A percentile compares a stretch with the other conserved stretches of the same genome.
Conservation (phyloP, 2,888 invertebrate species). For the Leucophora obtusa region DNA sequence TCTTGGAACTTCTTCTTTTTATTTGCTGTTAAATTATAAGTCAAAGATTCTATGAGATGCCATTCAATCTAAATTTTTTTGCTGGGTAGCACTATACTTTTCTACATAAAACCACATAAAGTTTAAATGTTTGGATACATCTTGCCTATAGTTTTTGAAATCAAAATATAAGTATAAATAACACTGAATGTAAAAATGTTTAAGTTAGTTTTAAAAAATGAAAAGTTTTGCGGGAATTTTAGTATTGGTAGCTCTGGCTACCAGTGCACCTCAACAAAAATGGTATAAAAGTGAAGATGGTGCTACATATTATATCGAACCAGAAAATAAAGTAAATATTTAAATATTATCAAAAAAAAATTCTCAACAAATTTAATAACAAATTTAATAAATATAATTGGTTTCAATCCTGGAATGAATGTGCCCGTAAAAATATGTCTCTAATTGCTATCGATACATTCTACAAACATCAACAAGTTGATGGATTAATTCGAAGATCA, state of each 20-base stretch:
- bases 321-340: slow-evolving; percentile 6
- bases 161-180: no score
- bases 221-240: neutral
- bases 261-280: neutral
- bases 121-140: no score
- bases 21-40: no score
- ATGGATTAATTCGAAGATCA: slow-evolving; percentile 6
- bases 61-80: no score
- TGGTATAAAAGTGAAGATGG: slow-evolving; percentile 26
- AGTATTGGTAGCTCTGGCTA: neutral
- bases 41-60: no score
- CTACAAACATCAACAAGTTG: slow-evolving; percentile 27
- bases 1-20: no score
- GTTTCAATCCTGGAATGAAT: slow-evolving; percentile 38
- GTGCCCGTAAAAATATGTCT: slow-evolving; percentile 34
- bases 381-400: slow-evolving; percentile 26
- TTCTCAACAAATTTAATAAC: neutral
- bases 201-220: no score
- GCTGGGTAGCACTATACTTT: no score
- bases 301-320: slow-evolving; percentile 5
- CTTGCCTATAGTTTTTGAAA: no score
- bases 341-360: neutral
- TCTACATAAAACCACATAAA: no score
- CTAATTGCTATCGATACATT: slow-evolving; percentile 17
- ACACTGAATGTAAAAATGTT: no score